phyloP scores from a whole-genome alignment of 2,888 invertebrate species.

The Coremacera marginata region DNA sequence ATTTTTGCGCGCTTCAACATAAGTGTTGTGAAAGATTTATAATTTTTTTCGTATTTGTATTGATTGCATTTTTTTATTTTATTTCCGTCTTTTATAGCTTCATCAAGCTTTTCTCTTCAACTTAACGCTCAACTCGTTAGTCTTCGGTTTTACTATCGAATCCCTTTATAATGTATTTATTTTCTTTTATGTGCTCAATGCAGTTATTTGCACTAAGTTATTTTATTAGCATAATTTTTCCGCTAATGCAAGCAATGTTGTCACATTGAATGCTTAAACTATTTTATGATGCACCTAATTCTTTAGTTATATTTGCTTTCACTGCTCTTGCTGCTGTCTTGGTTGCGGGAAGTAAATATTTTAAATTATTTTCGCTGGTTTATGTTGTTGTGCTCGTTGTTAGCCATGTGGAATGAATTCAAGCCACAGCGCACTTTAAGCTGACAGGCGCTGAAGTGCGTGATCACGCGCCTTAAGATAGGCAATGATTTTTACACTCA shows the following conservation, averaged over 20 bases:
- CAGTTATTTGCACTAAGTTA: neutral
- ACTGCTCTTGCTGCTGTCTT: too few relatives aligned
- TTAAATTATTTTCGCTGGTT: neutral
- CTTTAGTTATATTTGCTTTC: too few relatives aligned
- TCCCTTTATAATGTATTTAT: neutral
- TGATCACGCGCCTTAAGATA: too few relatives aligned
- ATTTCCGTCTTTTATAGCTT: too few relatives aligned
- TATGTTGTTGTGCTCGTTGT: neutral
- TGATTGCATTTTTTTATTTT: too few relatives aligned
- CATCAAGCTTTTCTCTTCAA: too few relatives aligned
- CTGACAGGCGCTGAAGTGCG: neutral
- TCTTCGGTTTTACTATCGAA: neutral
- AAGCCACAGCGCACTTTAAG: neutral
- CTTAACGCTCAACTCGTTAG: neutral
- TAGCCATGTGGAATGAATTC: neutral
- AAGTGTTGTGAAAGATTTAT: too few relatives aligned
- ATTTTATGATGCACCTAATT: too few relatives aligned
- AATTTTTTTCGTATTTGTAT: too few relatives aligned
- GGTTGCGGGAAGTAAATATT: too few relatives aligned
- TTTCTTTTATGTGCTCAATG: neutral
- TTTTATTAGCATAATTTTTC: constrained; percentile 15
- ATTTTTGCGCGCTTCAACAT: too few relatives aligned
- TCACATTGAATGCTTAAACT: neutral
- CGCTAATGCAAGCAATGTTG: constrained; percentile 1
- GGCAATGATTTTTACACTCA: neutral